These are phyloP conservation scores for Bibio marci DNA, from an alignment of 2,888 invertebrate genomes.

Conservation along the genomic window DNA sequence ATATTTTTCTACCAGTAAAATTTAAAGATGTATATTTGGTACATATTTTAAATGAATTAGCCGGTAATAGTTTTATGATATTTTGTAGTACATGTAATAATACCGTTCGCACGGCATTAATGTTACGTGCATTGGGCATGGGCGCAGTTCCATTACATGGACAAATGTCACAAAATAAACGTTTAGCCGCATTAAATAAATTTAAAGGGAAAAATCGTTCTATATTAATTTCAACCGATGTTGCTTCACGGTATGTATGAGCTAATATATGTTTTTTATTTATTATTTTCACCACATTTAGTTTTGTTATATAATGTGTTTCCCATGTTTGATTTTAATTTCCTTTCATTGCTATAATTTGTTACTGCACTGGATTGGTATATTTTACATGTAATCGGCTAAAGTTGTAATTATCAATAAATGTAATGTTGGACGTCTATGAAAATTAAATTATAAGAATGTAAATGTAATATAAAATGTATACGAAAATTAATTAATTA, in stretches of 20 bases:
- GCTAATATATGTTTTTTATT: slow-evolving; percentile 4
- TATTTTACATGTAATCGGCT: no score
- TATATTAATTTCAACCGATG: slow-evolving; percentile 94
- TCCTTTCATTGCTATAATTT: no score
- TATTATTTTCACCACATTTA: background rate
- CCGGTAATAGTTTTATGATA: slow-evolving; percentile 92
- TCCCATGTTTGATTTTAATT: no score
- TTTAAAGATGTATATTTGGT: slow-evolving; percentile 96
- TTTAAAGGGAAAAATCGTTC: slow-evolving; percentile 89
- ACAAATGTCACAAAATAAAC: slow-evolving; percentile 95
- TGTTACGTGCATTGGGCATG: slow-evolving; percentile 79
- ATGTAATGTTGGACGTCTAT: no score
- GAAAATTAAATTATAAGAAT: no score
- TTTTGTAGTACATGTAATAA: slow-evolving; percentile 92
- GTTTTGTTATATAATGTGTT: slow-evolving; percentile 4
- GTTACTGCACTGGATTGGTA: no score
- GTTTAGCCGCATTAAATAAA: slow-evolving; percentile 87
- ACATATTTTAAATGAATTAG: slow-evolving; percentile 83
- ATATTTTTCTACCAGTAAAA: slow-evolving; percentile 88
- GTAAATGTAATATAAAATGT: no score
- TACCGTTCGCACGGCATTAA: slow-evolving; percentile 72
- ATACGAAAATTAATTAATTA: no score
- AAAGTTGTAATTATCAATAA: no score
- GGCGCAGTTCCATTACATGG: slow-evolving; percentile 96
- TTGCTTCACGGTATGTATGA: slow-evolving; percentile 67